These are phyloP conservation scores for Mythimna lalbum DNA, from an alignment of 2,888 invertebrate species.

Conservation along the genomic window DNA sequence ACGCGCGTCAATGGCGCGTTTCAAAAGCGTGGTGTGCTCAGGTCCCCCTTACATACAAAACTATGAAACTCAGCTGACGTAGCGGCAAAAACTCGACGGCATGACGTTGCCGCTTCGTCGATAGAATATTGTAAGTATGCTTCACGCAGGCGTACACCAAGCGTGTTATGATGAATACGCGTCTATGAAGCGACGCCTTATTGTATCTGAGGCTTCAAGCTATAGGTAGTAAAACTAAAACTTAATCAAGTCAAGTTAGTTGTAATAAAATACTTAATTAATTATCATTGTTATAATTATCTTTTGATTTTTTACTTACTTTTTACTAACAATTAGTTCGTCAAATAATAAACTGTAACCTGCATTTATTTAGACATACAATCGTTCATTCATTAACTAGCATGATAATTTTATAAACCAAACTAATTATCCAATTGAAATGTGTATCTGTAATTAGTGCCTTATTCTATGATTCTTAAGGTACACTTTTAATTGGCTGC, in stretches of 20 bases:
- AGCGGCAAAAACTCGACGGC: too few species aligned
- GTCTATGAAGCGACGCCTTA: too few species aligned
- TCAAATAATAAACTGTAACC: conserved; percentile 1
- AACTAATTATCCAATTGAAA: conserved; percentile 5
- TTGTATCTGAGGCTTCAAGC: background rate
- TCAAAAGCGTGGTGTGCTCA: too few species aligned
- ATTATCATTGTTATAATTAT: conserved; percentile 1
- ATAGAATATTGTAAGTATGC: too few species aligned
- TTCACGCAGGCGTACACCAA: too few species aligned
- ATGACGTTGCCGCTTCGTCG: too few species aligned
- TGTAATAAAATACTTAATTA: conserved; percentile 19
- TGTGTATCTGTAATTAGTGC: conserved; percentile 16
- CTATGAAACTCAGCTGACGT: too few species aligned
- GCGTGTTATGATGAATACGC: too few species aligned
- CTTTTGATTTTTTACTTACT: conserved; percentile 9
- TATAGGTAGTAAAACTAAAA: conserved; percentile 4
- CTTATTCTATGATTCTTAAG: conserved; percentile 19
- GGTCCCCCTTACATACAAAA: too few species aligned
- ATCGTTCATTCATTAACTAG: conserved; percentile 27
- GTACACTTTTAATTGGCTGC: conserved; percentile 17
- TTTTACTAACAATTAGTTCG: conserved; percentile 6
- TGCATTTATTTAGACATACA: conserved; percentile 32
- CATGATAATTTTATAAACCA: conserved; percentile 34
- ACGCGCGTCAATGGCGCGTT: too few species aligned
- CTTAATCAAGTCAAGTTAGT: conserved; percentile 1